Percentiles rank a stretch among this genome's conserved stretches.
These are phyloP conservation scores for Coendou prehensilis DNA, from an alignment of 2,797 vertebrate genomes.

Conservation along the genomic window DNA sequence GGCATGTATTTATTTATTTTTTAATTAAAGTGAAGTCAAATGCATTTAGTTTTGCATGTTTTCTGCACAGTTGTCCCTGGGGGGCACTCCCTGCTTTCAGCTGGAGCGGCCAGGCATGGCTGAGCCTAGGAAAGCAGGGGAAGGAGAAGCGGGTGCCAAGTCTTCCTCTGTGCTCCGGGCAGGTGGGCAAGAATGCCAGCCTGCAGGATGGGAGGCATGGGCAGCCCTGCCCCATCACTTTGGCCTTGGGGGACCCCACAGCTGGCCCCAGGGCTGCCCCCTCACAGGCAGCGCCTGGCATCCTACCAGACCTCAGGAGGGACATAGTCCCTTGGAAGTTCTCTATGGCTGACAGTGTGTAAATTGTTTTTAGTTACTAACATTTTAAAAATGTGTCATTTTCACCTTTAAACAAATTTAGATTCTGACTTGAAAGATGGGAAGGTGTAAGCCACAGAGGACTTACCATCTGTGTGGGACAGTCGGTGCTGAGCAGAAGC, in stretches of 20 bases:
- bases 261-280: rapidly evolving
- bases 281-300: not conserved
- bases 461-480: not conserved
- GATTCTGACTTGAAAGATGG: not conserved
- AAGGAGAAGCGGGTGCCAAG: rapidly evolving
- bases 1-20: constrained; percentile 82
- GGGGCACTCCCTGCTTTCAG: not conserved
- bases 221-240: not conserved
- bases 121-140: rapidly evolving
- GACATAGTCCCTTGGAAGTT: not conserved
- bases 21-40: constrained; percentile 76
- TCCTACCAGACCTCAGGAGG: not conserved
- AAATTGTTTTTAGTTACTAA: not conserved
- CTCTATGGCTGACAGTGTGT: not conserved
- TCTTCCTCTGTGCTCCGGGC: rapidly evolving
- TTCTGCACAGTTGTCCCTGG: not conserved
- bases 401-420: not conserved
- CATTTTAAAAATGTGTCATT: not conserved
- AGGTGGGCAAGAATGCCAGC: not conserved
- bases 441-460: not conserved
- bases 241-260: no score
- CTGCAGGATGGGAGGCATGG: not conserved
- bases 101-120: rapidly evolving
- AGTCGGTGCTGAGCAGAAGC: not conserved
- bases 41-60: not conserved